phyloP scores from a whole-genome alignment of 2,797 vertebrate species.

The Anableps anableps region DNA sequence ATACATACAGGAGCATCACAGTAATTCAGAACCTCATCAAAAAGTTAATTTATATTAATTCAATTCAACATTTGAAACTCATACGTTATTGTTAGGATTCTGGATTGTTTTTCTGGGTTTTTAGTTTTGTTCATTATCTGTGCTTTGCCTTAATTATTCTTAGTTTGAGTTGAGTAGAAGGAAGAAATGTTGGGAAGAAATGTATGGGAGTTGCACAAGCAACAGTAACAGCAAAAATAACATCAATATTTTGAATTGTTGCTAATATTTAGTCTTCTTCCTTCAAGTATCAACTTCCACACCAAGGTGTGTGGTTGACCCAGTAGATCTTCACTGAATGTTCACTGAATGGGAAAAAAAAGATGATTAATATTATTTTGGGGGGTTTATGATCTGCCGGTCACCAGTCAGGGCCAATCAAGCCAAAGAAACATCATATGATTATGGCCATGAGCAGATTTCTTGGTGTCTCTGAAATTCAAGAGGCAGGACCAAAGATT shows the following conservation, averaged over 20 bases:
- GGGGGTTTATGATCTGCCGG: background rate
- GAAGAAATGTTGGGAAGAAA: background rate
- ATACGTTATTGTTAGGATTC: no score
- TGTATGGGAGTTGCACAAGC: no score
- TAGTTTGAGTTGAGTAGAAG: conserved; percentile 1
- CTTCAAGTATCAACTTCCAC: background rate
- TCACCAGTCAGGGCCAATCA: background rate
- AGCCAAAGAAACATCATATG: background rate
- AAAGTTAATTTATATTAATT: background rate
- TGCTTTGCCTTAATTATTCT: no score
- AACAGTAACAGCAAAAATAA: background rate
- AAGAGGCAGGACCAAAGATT: background rate
- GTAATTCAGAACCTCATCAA: background rate
- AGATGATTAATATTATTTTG: background rate
- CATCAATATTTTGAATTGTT: no score
- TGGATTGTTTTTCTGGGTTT: background rate
- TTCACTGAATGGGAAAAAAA: no score
- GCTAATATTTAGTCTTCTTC: background rate
- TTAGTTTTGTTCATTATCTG: background rate
- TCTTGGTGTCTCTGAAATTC: background rate
- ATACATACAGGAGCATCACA: background rate
- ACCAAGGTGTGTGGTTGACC: background rate
- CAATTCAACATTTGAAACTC: background rate
- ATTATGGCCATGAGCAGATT: background rate
- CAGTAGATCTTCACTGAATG: no score